Percentiles rank a stretch among this genome's conserved stretches.
Evolutionary conservation across 30 jellyfish, hydroid and myxozoan genomes (phyloP).

Genomic region (Aurelia aurita): DNA sequence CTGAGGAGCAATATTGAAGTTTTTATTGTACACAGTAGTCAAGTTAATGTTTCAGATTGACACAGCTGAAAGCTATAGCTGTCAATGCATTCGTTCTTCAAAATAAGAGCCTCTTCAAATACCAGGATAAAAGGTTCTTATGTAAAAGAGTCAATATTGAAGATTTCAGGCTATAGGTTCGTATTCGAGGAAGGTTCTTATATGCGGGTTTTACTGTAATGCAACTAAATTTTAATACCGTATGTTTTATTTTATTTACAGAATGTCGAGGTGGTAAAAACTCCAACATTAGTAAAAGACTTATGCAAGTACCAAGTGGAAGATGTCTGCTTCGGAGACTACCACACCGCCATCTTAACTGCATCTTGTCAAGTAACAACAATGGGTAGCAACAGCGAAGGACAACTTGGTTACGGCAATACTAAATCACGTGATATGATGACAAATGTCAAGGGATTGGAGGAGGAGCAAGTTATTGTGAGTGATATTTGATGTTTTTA

Average conservation of each 20-base stretch:
- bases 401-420: slow-evolving; percentile 91
- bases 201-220: too few relatives aligned
- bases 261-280: slow-evolving; percentile 52
- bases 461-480: slow-evolving; percentile 76
- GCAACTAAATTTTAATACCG: too few relatives aligned
- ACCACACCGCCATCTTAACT: slow-evolving; percentile 76
- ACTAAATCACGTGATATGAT: slow-evolving; percentile 83
- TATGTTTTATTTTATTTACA: background rate
- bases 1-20: too few relatives aligned
- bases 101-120: too few relatives aligned
- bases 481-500: slow-evolving; percentile 1
- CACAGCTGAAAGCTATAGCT: too few relatives aligned
- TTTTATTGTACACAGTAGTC: too few relatives aligned
- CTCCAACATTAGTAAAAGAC: slow-evolving; percentile 78
- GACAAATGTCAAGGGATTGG: slow-evolving; percentile 80
- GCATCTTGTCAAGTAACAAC: slow-evolving; percentile 66
- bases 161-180: slow-evolving; percentile 1
- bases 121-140: too few relatives aligned
- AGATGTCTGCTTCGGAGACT: slow-evolving; percentile 68
- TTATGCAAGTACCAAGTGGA: slow-evolving; percentile 78
- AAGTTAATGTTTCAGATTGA: too few relatives aligned
- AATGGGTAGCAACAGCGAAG: slow-evolving; percentile 86
- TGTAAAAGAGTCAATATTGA: background rate
- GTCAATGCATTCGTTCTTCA: too few relatives aligned
- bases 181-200: too few relatives aligned